phyloP scores from a whole-genome alignment of 2,113 vertebrate species.

The Martes martes region DNA sequence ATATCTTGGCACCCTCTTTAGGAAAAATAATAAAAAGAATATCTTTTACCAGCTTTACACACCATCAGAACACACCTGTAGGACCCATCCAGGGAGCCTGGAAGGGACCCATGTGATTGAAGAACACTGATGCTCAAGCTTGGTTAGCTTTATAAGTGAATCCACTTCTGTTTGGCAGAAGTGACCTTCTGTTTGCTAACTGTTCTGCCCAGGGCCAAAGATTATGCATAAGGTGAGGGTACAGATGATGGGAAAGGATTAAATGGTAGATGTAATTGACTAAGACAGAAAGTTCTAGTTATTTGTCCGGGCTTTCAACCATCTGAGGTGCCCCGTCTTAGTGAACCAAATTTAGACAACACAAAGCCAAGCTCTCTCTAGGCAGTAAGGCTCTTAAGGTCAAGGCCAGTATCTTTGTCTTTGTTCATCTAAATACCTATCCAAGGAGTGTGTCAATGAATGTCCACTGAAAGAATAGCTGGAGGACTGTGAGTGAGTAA shows the following conservation, averaged over 20 bases:
- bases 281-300: neutral
- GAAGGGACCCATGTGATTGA: neutral
- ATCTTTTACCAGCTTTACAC: neutral
- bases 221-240: neutral
- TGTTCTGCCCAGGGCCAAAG: neutral
- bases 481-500: neutral
- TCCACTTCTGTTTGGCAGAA: neutral
- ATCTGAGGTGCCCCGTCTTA: neutral
- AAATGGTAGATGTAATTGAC: neutral
- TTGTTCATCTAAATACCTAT: neutral
- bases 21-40: neutral
- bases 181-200: neutral
- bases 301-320: neutral
- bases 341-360: neutral
- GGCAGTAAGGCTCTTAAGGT: neutral
- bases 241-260: neutral
- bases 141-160: neutral
- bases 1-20: neutral
- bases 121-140: neutral
- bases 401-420: neutral
- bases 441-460: neutral
- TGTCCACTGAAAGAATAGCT: neutral
- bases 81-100: neutral
- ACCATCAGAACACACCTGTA: neutral
- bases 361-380: neutral